phyloP scores from a whole-genome alignment of 2,888 invertebrate species.

The Teinopalpus imperialis region DNA sequence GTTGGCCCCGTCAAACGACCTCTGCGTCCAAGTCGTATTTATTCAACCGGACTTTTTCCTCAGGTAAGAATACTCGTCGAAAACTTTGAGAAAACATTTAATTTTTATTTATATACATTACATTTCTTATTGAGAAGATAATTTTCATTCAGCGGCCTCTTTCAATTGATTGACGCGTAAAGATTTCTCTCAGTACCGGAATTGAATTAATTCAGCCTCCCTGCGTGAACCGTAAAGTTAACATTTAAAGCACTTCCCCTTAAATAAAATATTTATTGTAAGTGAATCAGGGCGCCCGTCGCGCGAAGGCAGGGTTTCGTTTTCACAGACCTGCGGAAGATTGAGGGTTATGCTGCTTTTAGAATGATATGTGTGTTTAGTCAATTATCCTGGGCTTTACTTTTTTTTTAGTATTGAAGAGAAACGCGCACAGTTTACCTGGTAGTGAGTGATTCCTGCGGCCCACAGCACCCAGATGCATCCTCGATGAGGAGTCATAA shows the following conservation, averaged over 20 bases:
- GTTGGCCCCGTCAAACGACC: too few relatives aligned
- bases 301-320: conserved; percentile 42
- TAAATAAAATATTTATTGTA: conserved; percentile 47
- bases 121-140: not conserved
- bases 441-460: too few relatives aligned
- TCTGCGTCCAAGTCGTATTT: too few relatives aligned
- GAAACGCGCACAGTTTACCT: too few relatives aligned
- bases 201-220: conserved; percentile 19
- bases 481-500: too few relatives aligned
- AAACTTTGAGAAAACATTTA: too few relatives aligned
- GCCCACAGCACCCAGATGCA: too few relatives aligned
- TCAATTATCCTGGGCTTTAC: too few relatives aligned
- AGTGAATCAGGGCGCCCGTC: conserved; percentile 38
- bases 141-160: not conserved
- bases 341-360: conserved; percentile 5
- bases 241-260: conserved; percentile 21
- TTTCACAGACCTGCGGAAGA: conserved; percentile 46
- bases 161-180: conserved; percentile 7
- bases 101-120: not conserved
- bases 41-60: too few relatives aligned
- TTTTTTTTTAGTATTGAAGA: too few relatives aligned
- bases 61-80: too few relatives aligned
- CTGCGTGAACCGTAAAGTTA: conserved; percentile 7
- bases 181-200: not conserved
- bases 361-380: conserved; percentile 35